Conservation (phyloP, 2,797 vertebrate species). For the Microcaecilia unicolor region DNA sequence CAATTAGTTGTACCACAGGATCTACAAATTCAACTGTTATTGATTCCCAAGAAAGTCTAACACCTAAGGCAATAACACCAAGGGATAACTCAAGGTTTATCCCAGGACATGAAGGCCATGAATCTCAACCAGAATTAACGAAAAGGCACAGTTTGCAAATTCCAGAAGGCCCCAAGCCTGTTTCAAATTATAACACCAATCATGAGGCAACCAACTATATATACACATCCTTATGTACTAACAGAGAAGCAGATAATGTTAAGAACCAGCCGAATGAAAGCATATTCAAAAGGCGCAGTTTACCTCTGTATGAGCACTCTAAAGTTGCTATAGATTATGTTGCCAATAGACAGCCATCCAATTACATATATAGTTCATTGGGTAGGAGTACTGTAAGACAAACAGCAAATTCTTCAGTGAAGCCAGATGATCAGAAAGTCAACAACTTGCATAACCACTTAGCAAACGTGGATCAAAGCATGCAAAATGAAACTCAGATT, state of each 20-base stretch:
- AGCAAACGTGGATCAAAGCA: constrained; percentile 53
- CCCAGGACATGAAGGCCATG: constrained; percentile 11
- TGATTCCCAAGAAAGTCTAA: constrained; percentile 48
- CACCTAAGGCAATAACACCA: constrained; percentile 35
- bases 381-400: constrained; percentile 54
- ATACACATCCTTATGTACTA: constrained; percentile 29
- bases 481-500: constrained; percentile 48
- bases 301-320: constrained; percentile 66
- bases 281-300: constrained; percentile 63
- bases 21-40: constrained; percentile 55
- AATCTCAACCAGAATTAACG: constrained; percentile 20
- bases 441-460: constrained; percentile 46
- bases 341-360: constrained; percentile 46
- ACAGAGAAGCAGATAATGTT: constrained; percentile 37
- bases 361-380: constrained; percentile 65
- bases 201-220: constrained; percentile 27
- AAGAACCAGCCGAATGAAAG: constrained; percentile 56
- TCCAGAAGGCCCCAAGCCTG: constrained; percentile 19
- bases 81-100: constrained; percentile 25
- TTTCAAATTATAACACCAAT: constrained; percentile 19
- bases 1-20: constrained; percentile 58
- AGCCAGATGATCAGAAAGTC: constrained; percentile 25
- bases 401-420: constrained; percentile 40
- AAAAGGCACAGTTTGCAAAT: constrained; percentile 20
- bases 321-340: constrained; percentile 41